Evolutionary conservation across 2,888 invertebrate genomes (phyloP).

Genomic region (Scaptomyza flava): DNA sequence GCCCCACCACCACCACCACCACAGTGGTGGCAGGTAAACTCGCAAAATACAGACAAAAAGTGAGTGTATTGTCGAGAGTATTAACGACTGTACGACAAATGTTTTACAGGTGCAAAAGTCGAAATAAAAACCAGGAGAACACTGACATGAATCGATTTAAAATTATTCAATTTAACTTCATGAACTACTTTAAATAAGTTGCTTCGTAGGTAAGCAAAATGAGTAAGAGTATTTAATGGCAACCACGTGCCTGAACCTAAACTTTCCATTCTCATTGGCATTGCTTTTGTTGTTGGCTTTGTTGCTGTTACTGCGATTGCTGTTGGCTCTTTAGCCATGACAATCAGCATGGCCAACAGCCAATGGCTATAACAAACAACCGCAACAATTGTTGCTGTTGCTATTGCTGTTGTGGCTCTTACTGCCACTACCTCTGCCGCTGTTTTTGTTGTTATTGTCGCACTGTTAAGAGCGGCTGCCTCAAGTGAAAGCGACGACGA

Average conservation of each 20-base stretch:
- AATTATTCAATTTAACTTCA: not conserved
- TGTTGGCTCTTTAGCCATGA: slow-evolving; percentile 74
- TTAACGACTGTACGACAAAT: not conserved
- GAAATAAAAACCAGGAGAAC: not conserved
- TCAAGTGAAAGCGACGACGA: slow-evolving; percentile 72
- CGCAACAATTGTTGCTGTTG: slow-evolving; percentile 68
- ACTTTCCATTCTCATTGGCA: slow-evolving; percentile 50
- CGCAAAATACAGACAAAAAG: slow-evolving; percentile 35
- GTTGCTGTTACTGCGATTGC: slow-evolving; percentile 35
- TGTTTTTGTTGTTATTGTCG: slow-evolving; percentile 57
- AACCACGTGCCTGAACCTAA: slow-evolving; percentile 29
- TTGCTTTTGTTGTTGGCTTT: slow-evolving; percentile 20
- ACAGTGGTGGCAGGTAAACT: slow-evolving; percentile 55
- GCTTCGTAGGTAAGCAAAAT: not conserved
- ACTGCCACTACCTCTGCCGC: slow-evolving; percentile 28
- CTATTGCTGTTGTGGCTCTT: slow-evolving; percentile 26
- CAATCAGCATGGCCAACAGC: slow-evolving; percentile 76
- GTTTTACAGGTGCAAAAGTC: not conserved
- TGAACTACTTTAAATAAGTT: not conserved
- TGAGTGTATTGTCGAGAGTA: slow-evolving; percentile 25
- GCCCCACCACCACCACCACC: slow-evolving; percentile 10
- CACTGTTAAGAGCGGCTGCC: slow-evolving; percentile 74
- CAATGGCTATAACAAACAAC: slow-evolving; percentile 69
- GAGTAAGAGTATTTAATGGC: slow-evolving; percentile 35
- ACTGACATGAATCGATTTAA: not conserved